Evolutionary conservation across 1,140 invertebrate genomes (phyloP).

Genomic region (Pachyrhynchus sulphureomaculatus): DNA sequence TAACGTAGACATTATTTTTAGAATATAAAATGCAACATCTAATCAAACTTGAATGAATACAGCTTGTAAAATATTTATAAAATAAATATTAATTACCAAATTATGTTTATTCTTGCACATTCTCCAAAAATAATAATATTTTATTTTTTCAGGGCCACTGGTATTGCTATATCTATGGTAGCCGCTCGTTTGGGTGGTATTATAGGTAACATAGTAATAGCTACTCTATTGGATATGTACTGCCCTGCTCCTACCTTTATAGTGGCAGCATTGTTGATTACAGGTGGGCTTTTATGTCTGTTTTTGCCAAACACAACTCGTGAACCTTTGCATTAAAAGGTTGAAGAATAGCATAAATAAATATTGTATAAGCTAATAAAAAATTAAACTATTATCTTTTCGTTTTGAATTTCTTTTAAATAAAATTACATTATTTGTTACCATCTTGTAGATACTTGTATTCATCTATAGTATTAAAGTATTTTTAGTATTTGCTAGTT

Average conservation of each 20-base stretch:
- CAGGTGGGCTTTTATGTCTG: constrained; percentile 80
- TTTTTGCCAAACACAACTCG: constrained; percentile 83
- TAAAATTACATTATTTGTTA: background rate
- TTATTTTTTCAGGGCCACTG: constrained; percentile 69
- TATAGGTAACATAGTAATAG: constrained; percentile 84
- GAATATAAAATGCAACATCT: background rate
- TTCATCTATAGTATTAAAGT: constrained; percentile 10
- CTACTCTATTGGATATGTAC: constrained; percentile 75
- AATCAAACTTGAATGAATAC: background rate
- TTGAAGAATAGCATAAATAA: background rate
- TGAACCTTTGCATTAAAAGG: constrained; percentile 72
- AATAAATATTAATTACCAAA: no score
- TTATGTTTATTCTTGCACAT: no score
- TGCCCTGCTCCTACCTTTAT: constrained; percentile 85
- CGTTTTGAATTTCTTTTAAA: background rate
- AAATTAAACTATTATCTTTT: background rate
- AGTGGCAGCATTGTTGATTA: constrained; percentile 75
- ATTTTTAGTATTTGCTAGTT: constrained; percentile 12
- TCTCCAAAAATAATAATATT: no score
- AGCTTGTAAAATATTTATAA: no score
- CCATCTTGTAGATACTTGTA: constrained; percentile 19
- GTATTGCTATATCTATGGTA: constrained; percentile 84
- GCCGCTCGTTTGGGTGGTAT: constrained; percentile 81
- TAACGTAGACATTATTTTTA: background rate
- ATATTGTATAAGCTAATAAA: background rate